Conservation (phyloP, 2,797 vertebrate species). For the Phaenicophaeus curvirostris region DNA sequence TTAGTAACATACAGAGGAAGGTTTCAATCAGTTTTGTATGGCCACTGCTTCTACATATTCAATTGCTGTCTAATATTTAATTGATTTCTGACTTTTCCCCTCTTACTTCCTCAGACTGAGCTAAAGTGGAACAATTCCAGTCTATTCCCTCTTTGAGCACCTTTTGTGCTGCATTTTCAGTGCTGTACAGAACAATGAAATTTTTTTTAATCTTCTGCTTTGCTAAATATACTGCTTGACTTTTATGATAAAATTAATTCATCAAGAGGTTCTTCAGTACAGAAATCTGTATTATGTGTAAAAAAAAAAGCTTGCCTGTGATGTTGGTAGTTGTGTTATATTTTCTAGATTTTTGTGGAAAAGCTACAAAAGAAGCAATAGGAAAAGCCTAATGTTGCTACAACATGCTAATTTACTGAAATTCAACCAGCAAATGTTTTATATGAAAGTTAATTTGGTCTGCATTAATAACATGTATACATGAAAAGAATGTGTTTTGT, state of each 20-base stretch:
- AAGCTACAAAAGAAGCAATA: conserved; percentile 17
- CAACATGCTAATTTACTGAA: neutral
- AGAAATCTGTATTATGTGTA: neutral
- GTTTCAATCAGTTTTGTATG: neutral
- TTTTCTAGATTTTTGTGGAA: conserved; percentile 2
- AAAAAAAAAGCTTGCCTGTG: neutral
- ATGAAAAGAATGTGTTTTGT: conserved; percentile 12
- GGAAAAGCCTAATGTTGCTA: neutral
- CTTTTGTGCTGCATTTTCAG: neutral
- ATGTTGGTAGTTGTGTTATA: neutral
- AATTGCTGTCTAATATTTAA: neutral
- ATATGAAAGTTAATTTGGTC: conserved; percentile 40
- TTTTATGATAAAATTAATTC: neutral
- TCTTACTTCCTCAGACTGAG: neutral
- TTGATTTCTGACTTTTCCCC: neutral
- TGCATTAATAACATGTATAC: neutral
- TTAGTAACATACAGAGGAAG: neutral
- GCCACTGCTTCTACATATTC: neutral
- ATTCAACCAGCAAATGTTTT: neutral
- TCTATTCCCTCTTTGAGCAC: neutral
- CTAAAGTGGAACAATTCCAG: neutral
- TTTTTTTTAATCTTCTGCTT: neutral
- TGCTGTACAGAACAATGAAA: neutral
- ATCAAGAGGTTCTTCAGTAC: neutral
- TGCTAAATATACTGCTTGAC: neutral